Evolutionary conservation across 2,888 invertebrate genomes (phyloP), one percentile per base, ranked within the genome.

Genomic region (Erebia aethiops): DNA sequence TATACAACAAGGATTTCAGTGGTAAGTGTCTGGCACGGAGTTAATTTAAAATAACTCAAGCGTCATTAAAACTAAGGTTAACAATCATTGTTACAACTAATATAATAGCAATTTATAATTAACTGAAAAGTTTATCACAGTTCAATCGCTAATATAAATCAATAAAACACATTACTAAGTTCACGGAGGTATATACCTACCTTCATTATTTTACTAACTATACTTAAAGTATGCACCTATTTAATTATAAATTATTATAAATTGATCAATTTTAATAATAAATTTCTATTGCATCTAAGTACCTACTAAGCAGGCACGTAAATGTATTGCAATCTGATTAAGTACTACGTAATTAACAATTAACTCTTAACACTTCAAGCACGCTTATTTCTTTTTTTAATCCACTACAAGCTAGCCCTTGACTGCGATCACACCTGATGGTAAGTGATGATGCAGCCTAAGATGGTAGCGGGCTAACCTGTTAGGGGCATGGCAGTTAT

Each of bases 91-190:
- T 35, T 52, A 43, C 21, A 51, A 52, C 35, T 63, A 51, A 43
- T 43, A 61, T 35, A 14, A 61, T 61, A 62, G 70, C 11, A 63
- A 70, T 21, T 63, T 52, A 72, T 51, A 35, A 5, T 35, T 35
- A 54, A 74, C 58, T 70, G 64, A 73, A 75, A 74, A 62, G 56
- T 64, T 74, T 78, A 78, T 78, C 77, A 78, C 77, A 77, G 77
- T 75, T 77, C 66, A 73, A 69, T 77, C 75, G 67, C 73, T 71
- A 68, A 66, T 54, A 18, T 18, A 54, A 18, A 54, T 54, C 2
- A 54, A 54, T 52, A 18, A 51, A 52, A 16, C 9, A 9, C 8
- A 9, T 2, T 52, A n/a, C 16, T 10, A 16, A 16, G 52, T 52
- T 52, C 16, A 9, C 52, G 9, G 16, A 52, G 10, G 54, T 54